A percentile compares a stretch with the other conserved stretches of the same genome.
Conservation (phyloP, 2,888 invertebrate species). For the Hesperia comma region DNA sequence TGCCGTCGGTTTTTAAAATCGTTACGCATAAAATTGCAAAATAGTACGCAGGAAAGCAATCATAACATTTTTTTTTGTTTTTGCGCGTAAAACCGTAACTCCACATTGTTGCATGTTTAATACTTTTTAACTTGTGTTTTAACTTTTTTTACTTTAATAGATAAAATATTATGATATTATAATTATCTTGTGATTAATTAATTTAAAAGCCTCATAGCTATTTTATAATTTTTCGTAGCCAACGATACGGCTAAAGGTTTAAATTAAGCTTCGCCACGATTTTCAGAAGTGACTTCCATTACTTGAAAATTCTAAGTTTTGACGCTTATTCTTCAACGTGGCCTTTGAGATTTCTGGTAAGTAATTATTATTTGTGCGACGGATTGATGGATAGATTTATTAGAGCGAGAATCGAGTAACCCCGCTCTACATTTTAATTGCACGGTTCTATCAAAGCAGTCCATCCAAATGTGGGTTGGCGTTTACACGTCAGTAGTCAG, state of each 20-base stretch:
- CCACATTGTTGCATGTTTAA: background rate
- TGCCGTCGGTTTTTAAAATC: too few species aligned
- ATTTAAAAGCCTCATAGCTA: too few species aligned
- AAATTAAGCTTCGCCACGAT: constrained; percentile 20
- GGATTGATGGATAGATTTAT: constrained; percentile 14
- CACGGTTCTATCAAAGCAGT: background rate
- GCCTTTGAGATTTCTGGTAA: constrained; percentile 29
- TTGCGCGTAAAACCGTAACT: too few species aligned
- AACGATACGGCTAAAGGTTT: constrained; percentile 27
- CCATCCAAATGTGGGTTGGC: too few species aligned
- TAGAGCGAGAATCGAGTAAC: constrained; percentile 6
- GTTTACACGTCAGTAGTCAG: too few species aligned
- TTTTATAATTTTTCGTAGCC: background rate
- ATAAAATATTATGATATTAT: too few species aligned
- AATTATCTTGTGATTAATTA: too few species aligned
- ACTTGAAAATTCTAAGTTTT: constrained; percentile 33
- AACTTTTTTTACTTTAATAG: too few species aligned
- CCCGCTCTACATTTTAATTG: background rate
- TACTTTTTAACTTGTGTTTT: background rate
- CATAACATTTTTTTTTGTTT: too few species aligned
- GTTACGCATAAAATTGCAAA: too few species aligned
- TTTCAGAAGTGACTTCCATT: constrained; percentile 35
- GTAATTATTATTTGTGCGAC: constrained; percentile 28
- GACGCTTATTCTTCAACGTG: constrained; percentile 29
- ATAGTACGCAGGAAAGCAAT: too few species aligned